A percentile compares a stretch with the other conserved stretches of the same genome.
Conservation (phyloP, 2,113 vertebrate genomes). For the Apistogramma diplotaenia region DNA sequence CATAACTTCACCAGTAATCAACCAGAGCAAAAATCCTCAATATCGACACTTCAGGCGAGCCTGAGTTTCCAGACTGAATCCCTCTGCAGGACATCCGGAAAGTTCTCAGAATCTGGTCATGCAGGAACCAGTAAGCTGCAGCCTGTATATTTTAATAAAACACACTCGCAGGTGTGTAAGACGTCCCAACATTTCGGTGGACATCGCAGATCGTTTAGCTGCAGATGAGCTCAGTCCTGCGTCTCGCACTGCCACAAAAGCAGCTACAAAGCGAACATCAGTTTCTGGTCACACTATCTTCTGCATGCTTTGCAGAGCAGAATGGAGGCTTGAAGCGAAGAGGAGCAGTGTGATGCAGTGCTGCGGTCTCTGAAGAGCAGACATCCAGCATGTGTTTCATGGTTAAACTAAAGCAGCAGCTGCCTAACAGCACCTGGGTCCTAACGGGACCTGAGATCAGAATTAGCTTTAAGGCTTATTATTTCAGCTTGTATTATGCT, state of each 20-base stretch:
- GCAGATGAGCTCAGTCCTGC: no score
- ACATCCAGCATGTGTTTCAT: background rate
- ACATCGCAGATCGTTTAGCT: no score
- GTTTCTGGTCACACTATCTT: no score
- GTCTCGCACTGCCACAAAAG: no score
- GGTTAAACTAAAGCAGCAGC: background rate
- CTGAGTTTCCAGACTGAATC: rapidly evolving
- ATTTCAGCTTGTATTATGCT: background rate
- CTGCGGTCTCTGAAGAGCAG: background rate
- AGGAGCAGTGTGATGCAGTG: background rate
- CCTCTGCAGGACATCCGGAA: background rate
- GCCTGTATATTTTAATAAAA: no score
- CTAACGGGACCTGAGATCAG: background rate
- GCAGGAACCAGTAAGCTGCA: background rate
- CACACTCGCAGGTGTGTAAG: no score
- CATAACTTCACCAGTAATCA: rapidly evolving
- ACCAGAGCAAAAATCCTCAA: background rate
- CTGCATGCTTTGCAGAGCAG: background rate
- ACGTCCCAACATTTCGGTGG: no score
- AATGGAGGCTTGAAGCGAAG: background rate
- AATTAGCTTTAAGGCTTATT: background rate
- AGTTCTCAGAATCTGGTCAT: background rate
- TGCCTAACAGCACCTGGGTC: background rate
- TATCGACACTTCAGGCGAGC: background rate
- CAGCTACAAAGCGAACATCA: rapidly evolving